Evolutionary conservation across 2,113 vertebrate species (phyloP).

Genomic region (Dipodomys stephensi): DNA sequence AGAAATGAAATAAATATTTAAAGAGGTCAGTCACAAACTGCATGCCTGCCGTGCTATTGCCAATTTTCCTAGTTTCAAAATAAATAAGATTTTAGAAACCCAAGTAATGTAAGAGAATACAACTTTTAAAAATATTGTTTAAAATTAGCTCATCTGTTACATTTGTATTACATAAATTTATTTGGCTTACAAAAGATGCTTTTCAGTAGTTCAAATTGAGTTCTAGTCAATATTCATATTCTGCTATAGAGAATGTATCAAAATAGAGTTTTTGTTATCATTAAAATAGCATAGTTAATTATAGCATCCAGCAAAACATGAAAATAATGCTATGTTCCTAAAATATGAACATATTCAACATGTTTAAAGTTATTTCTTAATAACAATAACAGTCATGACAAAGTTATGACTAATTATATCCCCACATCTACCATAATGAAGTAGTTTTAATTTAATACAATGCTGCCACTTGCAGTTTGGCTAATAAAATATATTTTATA

Average conservation of each 20-base stretch:
- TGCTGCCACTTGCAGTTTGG: not conserved
- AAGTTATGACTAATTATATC: slow-evolving; percentile 47
- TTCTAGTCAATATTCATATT: slow-evolving; percentile 58
- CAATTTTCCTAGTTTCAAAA: slow-evolving; percentile 49
- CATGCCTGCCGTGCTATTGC: not conserved
- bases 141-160: slow-evolving; percentile 42
- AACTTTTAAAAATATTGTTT: slow-evolving; percentile 53
- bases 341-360: slow-evolving; percentile 36
- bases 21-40: slow-evolving; percentile 23
- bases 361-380: not conserved
- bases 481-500: slow-evolving; percentile 8
- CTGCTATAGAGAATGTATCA: not conserved
- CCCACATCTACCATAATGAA: not conserved
- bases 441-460: slow-evolving; percentile 31
- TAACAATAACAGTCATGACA: not conserved
- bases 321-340: slow-evolving; percentile 14
- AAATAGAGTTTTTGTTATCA: slow-evolving; percentile 39
- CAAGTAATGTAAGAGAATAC: slow-evolving; percentile 24
- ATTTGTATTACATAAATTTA: slow-evolving; percentile 31
- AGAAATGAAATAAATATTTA: slow-evolving; percentile 42
- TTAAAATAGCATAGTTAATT: not conserved
- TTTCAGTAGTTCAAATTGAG: slow-evolving; percentile 38
- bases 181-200: slow-evolving; percentile 47
- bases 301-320: slow-evolving; percentile 7
- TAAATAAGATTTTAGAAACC: slow-evolving; percentile 45